Evolutionary conservation across 2,113 vertebrate genomes (phyloP).

Genomic region (Aphelocoma coerulescens): DNA sequence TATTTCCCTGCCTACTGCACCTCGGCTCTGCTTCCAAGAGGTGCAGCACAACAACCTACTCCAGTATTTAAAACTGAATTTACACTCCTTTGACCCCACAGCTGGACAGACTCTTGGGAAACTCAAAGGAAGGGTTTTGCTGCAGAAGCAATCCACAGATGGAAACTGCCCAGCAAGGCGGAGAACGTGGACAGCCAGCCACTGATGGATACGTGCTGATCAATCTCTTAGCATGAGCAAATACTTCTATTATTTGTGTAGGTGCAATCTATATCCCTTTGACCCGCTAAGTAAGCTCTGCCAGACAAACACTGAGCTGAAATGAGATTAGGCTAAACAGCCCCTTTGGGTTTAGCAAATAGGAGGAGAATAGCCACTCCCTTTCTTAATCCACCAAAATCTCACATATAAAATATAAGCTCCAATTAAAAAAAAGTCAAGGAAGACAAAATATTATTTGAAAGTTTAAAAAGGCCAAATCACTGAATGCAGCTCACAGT

Average conservation of each 20-base stretch:
- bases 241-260: background rate
- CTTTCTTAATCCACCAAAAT: background rate
- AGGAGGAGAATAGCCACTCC: background rate
- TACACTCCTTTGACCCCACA: background rate
- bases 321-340: conserved; percentile 9
- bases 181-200: background rate
- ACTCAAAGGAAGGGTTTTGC: background rate
- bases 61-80: background rate
- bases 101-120: background rate
- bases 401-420: background rate
- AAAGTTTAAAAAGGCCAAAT: background rate
- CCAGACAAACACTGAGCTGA: conserved; percentile 16
- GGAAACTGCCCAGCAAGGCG: background rate
- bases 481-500: background rate
- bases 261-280: conserved; percentile 5
- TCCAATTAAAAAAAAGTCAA: background rate
- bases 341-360: background rate
- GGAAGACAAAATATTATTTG: conserved; percentile 2
- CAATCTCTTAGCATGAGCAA: background rate
- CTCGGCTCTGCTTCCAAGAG: accelerated
- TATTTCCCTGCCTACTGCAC: background rate
- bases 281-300: background rate
- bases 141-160: background rate
- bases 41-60: background rate
- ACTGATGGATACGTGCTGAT: background rate